Conservation (phyloP, 2,888 invertebrate genomes). For the Eupithecia subumbrata region DNA sequence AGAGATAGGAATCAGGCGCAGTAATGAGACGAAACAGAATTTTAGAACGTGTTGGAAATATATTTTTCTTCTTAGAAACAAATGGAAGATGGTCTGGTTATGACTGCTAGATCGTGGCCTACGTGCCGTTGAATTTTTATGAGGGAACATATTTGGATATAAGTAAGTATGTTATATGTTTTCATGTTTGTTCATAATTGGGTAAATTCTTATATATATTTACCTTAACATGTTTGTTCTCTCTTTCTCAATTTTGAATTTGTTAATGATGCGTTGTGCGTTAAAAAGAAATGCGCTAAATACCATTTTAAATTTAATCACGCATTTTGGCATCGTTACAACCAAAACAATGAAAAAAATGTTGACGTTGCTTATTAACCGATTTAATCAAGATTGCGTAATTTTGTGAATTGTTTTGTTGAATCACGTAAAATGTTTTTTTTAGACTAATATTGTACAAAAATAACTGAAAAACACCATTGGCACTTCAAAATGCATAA, state of each 20-base stretch:
- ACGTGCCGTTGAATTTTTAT: slow-evolving; percentile 32
- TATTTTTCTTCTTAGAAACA: slow-evolving; percentile 34
- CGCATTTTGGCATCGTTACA: slow-evolving; percentile 36
- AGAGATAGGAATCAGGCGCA: slow-evolving; percentile 38
- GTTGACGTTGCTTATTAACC: slow-evolving; percentile 29
- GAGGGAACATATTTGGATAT: slow-evolving; percentile 24
- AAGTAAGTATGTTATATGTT: neutral
- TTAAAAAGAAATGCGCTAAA: slow-evolving; percentile 27
- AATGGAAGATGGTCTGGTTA: slow-evolving; percentile 31
- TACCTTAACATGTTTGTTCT: neutral
- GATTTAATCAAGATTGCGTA: slow-evolving; percentile 31
- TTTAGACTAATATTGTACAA: neutral
- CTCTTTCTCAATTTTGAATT: neutral
- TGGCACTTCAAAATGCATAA: slow-evolving; percentile 9
- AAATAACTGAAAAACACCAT: neutral
- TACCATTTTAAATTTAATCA: slow-evolving; percentile 34
- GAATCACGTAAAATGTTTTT: neutral
- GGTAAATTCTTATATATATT: neutral
- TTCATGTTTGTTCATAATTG: slow-evolving; percentile 22
- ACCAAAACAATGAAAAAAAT: slow-evolving; percentile 31
- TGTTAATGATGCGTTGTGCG: neutral
- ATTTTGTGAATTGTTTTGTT: slow-evolving; percentile 13
- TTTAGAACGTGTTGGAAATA: slow-evolving; percentile 44
- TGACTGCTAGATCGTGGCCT: slow-evolving; percentile 31
- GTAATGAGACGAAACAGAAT: slow-evolving; percentile 44